Evolutionary conservation across 1,140 invertebrate genomes (phyloP), one percentile per base, ranked within the genome.

Genomic region (Drosophila seguyi): DNA sequence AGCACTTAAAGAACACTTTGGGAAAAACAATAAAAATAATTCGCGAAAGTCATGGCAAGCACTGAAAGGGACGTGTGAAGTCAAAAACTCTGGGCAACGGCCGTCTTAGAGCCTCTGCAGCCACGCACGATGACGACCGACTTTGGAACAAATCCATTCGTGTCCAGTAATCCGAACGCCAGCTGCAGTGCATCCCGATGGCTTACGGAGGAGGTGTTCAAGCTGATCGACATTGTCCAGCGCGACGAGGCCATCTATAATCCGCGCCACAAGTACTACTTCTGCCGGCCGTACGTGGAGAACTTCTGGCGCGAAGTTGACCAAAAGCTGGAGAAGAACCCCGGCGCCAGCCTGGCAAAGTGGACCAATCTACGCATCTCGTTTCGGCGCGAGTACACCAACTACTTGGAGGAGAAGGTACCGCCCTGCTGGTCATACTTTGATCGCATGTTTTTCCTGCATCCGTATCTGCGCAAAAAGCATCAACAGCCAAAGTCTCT

Each of bases 251-350:
- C 91, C 10, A 92, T 92, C 39, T 92, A 92, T 60, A 92, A 92
- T 79, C 91, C 91, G 3, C 52, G 91, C 4, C 88, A 92, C 48
- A 92, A 92, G 38, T 91, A 92, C 39, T 92, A 92, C 61, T 92
- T 92, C 39, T 92, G 91, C 50, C 83, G 91, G 13, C 91, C 91
- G 5, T 92, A 92, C 53, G 91, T 92, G 16, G 91, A 92, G 39
- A 92, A 91, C 72, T 92, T 92, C 31, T 92, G 91, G 91, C 81
- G 91, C 31, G 91, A 92, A 25, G 90, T 92, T 18, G 91, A 92
- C 44, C 45, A 79, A 10, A 91, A 90, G 62, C 57, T 92, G 10
- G 91, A 91, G n/a, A 92, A 92, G 53, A 92, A 92, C 53, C 90
- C 91, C n/a, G 91, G 91, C 4, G 86, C 91, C 11, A 92, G 91